A percentile compares a stretch with the other conserved stretches of the same genome.
These are phyloP conservation scores for Sacculina carcini DNA, from an alignment of 2,888 invertebrate genomes.

Conservation along the genomic window DNA sequence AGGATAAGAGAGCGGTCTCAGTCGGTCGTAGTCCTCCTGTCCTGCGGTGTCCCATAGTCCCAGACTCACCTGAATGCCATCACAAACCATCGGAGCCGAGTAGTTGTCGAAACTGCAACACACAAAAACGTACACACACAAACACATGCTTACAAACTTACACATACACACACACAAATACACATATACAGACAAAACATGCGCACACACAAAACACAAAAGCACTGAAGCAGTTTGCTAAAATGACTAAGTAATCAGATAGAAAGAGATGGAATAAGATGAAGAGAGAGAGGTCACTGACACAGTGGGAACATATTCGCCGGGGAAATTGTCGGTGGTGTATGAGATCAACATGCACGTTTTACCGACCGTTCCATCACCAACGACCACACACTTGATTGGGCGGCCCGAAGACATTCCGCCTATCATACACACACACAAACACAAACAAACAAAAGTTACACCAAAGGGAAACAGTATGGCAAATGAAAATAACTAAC, in stretches of 20 bases:
- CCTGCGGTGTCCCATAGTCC: conserved; percentile 97
- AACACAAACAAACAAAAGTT: too few relatives aligned
- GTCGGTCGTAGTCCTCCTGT: conserved; percentile 88
- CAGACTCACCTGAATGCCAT: conserved; percentile 83
- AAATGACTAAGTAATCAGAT: not conserved
- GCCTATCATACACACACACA: too few relatives aligned
- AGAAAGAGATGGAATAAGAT: not conserved
- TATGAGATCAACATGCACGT: conserved; percentile 33
- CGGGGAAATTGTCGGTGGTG: conserved; percentile 31
- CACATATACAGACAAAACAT: too few relatives aligned
- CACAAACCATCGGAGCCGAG: conserved; percentile 94
- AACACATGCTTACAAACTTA: too few relatives aligned
- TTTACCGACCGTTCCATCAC: conserved; percentile 32
- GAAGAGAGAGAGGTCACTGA: conserved; percentile 19
- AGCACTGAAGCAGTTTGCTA: too few relatives aligned
- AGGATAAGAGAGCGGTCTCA: conserved; percentile 86
- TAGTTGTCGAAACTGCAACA: conserved; percentile 78
- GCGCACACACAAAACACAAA: too few relatives aligned
- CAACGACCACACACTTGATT: conserved; percentile 32
- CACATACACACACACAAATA: too few relatives aligned
- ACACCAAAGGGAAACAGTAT: too few relatives aligned
- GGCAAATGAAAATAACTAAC: too few relatives aligned
- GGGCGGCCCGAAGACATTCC: conserved; percentile 21
- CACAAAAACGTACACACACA: too few relatives aligned
- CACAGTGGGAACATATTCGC: conserved; percentile 33